Base-by-base conservation (phyloP, 2,113 vertebrate genomes). In the Marcusenius ussheri region DNA sequence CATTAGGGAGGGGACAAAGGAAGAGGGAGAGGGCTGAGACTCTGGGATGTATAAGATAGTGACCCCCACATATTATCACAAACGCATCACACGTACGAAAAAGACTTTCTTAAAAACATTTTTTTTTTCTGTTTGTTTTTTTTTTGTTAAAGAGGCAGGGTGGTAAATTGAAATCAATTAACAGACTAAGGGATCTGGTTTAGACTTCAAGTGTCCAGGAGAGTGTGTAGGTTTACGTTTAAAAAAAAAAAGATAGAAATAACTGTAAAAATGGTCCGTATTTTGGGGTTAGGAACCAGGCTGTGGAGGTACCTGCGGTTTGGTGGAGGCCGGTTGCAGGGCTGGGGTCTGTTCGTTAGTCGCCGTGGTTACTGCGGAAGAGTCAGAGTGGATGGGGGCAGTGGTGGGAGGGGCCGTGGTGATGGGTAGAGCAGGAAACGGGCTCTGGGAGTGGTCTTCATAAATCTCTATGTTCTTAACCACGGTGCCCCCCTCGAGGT, bases 341-440 rank as follows among this genome's bases (percentile, higher is more conserved):
- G 96, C 95, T 89, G 96, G 95, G 92, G 96, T 96, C 92, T 97
- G 97, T 92, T 98, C 97, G 0, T 95, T 96, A 90, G 94, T 97
- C 92, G 93, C 96, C 24, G 94, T 95, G 88, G 95, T 93, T 92
- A 98, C 97, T 84, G 95, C 90, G 2, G 94, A 95, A 90, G 94
- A 95, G 88, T 92, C 93, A 0, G 94, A 93, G 92, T 93, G 93
- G 89, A 93, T 93, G 90, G 91, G 90, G 11, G 85, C 93, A n/a
- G 77, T 89, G 31, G 91, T 91, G 91, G 94, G 93, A 94, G 95
- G 94, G 90, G 94, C 92, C 89, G 91, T 35, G 56, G 93, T 93
- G 31, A 90, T 92, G 86, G 94, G 93, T 2, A 91, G 92, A 90
- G 94, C 93, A 91, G 93, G 91, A 56, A 93, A 93, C 91, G 91